Conservation (phyloP, 2,797 vertebrate species). For the Rhinatrema bivittatum region DNA sequence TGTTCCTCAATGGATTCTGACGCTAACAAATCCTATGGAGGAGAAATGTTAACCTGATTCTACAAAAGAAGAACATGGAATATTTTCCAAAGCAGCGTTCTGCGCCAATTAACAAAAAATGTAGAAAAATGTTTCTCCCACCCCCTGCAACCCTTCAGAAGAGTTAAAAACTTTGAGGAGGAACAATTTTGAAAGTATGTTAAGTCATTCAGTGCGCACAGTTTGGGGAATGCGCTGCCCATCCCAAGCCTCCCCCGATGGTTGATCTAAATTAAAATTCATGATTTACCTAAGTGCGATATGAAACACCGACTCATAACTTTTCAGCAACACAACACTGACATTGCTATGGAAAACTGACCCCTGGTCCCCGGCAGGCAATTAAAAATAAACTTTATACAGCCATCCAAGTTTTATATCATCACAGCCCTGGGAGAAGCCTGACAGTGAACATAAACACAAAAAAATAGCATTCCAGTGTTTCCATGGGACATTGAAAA, state of each 20-base stretch:
- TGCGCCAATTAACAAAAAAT: too few relatives aligned
- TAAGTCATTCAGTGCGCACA: not conserved
- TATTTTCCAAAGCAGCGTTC: too few relatives aligned
- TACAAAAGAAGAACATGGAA: too few relatives aligned
- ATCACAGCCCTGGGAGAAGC: slow-evolving; percentile 47
- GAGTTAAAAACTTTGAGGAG: too few relatives aligned
- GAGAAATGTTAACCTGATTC: too few relatives aligned
- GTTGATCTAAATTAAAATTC: not conserved
- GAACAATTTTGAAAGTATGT: too few relatives aligned
- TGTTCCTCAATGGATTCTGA: too few relatives aligned
- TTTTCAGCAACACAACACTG: not conserved
- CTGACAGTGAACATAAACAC: slow-evolving; percentile 61
- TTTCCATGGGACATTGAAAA: slow-evolving; percentile 54
- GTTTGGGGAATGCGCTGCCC: slow-evolving; percentile 1
- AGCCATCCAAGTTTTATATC: not conserved
- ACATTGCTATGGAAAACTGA: slow-evolving; percentile 8
- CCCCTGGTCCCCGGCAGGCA: slow-evolving; percentile 1
- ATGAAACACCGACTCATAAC: slow-evolving; percentile 1
- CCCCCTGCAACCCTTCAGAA: too few relatives aligned
- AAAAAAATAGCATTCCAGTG: slow-evolving; percentile 47
- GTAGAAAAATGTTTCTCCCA: too few relatives aligned
- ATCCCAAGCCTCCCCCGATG: not conserved
- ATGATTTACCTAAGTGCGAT: slow-evolving; percentile 13
- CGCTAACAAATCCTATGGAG: too few relatives aligned
- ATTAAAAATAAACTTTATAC: slow-evolving; percentile 7